phyloP scores from a whole-genome alignment of 2,888 invertebrate genomes.

The Nebria brevicollis region DNA sequence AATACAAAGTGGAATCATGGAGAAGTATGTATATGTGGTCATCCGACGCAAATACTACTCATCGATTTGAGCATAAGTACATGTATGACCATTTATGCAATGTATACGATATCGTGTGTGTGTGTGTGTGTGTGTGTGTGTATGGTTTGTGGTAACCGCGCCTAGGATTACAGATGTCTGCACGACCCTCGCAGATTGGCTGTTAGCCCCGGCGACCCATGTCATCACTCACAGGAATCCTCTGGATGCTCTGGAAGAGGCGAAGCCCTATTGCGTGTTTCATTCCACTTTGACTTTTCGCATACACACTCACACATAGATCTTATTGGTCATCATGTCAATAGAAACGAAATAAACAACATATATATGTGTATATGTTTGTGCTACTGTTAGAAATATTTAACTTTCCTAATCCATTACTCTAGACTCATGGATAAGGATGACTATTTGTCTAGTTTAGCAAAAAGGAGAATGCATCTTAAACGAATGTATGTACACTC shows the following conservation, averaged over 20 bases:
- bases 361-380: background rate
- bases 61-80: background rate
- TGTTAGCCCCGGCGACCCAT: slow-evolving; percentile 38
- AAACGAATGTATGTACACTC: background rate
- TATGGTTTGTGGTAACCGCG: slow-evolving; percentile 5
- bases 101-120: background rate
- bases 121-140: background rate
- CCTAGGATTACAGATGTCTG: slow-evolving; percentile 43
- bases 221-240: slow-evolving; percentile 37
- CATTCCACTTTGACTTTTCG: slow-evolving; percentile 6
- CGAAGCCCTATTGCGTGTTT: background rate
- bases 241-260: background rate
- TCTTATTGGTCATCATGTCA: background rate
- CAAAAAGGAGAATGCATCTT: background rate
- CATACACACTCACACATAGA: background rate
- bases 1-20: background rate
- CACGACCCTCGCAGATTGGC: slow-evolving; percentile 43
- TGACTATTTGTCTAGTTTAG: background rate
- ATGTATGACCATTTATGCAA: background rate
- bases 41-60: background rate
- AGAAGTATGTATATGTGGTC: background rate
- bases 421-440: background rate
- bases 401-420: background rate
- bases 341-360: background rate
- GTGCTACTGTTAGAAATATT: background rate